Evolutionary conservation across 2,113 vertebrate species (phyloP).

Genomic region (Platichthys stellatus): DNA sequence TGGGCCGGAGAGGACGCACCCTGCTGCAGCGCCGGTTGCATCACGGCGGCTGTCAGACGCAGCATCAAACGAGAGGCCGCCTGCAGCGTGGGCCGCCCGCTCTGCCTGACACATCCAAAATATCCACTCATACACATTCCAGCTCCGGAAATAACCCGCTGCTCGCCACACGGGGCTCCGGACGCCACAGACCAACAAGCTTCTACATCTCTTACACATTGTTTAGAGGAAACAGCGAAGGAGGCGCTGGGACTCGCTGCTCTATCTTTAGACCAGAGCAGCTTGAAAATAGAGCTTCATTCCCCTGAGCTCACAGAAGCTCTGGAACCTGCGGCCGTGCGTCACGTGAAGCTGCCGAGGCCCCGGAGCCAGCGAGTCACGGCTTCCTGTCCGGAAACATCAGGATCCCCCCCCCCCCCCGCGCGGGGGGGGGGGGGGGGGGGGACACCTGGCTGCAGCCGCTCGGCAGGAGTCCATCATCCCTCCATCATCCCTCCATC

Average conservation of each 20-base stretch:
- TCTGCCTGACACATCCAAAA: slow-evolving; percentile 41
- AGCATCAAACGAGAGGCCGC: slow-evolving; percentile 46
- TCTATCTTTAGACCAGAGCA: slow-evolving; percentile 42
- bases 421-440: too few relatives aligned
- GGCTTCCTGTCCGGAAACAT: too few relatives aligned
- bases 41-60: slow-evolving; percentile 51
- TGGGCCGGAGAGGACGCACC: slow-evolving; percentile 39
- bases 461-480: too few relatives aligned
- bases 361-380: background rate
- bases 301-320: too few relatives aligned
- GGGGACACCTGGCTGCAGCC: too few relatives aligned
- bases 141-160: slow-evolving; percentile 46
- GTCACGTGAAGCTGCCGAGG: slow-evolving; percentile 46
- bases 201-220: slow-evolving; percentile 40
- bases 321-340: background rate
- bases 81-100: slow-evolving; percentile 26
- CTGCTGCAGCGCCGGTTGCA: slow-evolving; percentile 57
- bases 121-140: slow-evolving; percentile 31
- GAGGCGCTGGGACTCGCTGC: too few relatives aligned
- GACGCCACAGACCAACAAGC: slow-evolving; percentile 48
- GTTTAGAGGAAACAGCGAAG: slow-evolving; percentile 44
- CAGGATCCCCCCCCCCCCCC: too few relatives aligned
- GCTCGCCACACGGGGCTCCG: slow-evolving; percentile 8
- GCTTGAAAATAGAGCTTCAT: background rate
- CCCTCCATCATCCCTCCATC: too few relatives aligned